Evolutionary conservation across 2,797 vertebrate species (phyloP).

Genomic region (Hydrocynus forskahlii): DNA sequence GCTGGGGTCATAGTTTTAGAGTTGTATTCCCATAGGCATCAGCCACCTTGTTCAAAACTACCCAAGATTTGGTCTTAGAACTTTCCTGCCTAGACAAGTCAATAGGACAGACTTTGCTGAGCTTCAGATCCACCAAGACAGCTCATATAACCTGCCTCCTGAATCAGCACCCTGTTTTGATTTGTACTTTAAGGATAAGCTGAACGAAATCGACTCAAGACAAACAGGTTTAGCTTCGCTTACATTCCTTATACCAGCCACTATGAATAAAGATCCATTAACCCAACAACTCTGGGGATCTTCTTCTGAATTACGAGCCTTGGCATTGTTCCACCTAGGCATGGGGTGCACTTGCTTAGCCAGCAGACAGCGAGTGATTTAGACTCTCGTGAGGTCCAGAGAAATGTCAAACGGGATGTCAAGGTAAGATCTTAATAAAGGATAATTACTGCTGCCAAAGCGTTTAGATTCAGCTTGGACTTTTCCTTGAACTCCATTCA

Average conservation of each 20-base stretch:
- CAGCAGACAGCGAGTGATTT: background rate
- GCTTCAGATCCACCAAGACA: too few relatives aligned
- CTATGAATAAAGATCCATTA: background rate
- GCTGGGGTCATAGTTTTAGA: too few relatives aligned
- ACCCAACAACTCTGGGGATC: background rate
- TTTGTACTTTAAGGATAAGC: too few relatives aligned
- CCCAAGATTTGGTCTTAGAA: too few relatives aligned
- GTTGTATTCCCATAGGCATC: too few relatives aligned
- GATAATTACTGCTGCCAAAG: background rate
- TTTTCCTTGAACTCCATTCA: background rate
- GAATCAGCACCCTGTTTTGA: too few relatives aligned
- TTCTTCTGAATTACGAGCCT: background rate
- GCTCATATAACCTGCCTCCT: too few relatives aligned
- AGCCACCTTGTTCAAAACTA: too few relatives aligned
- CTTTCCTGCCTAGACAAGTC: too few relatives aligned
- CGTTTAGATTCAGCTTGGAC: background rate
- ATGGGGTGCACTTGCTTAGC: background rate
- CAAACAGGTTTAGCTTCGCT: background rate
- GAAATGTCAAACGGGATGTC: slow-evolving; percentile 4
- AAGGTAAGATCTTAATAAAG: background rate
- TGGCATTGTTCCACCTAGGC: background rate
- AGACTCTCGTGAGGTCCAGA: slow-evolving; percentile 2
- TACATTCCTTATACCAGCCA: background rate
- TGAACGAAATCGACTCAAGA: too few relatives aligned
- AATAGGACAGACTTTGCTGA: too few relatives aligned